These are phyloP conservation scores for Apis florea DNA, from an alignment of 1,140 invertebrate genomes.

Conservation along the genomic window DNA sequence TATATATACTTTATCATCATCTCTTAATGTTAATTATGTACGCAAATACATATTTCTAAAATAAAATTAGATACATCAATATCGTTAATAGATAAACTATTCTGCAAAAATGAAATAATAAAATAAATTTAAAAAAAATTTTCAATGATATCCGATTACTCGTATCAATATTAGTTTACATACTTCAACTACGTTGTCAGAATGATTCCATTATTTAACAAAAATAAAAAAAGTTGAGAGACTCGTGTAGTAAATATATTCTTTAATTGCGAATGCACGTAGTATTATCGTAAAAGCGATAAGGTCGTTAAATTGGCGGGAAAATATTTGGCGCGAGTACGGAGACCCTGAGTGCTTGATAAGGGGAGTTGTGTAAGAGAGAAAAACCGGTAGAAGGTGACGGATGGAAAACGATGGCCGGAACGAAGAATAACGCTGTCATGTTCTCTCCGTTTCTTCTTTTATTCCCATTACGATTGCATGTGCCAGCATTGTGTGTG, in stretches of 20 bases:
- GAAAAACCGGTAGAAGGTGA: conserved; percentile 38
- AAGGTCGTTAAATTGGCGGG: neutral
- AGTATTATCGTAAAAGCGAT: neutral
- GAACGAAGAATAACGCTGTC: conserved; percentile 33
- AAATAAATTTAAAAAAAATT: no score
- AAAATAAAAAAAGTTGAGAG: neutral
- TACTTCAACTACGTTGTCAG: no score
- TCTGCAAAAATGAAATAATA: no score
- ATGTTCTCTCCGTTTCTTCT: conserved; percentile 36
- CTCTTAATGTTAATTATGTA: no score
- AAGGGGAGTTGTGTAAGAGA: conserved; percentile 38
- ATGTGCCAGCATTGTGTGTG: conserved; percentile 67
- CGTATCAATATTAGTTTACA: no score
- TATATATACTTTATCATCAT: no score
- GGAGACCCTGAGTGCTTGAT: neutral
- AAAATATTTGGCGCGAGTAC: neutral
- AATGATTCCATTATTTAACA: neutral
- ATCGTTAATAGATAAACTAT: no score
- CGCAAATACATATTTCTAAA: no score
- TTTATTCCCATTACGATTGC: conserved; percentile 65
- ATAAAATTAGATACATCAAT: no score
- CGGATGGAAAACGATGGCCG: conserved; percentile 48
- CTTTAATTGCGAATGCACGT: neutral
- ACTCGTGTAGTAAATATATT: neutral
- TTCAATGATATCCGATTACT: no score